Evolutionary conservation across 1,140 invertebrate genomes (phyloP).

Genomic region (Drosophila trapezifrons): DNA sequence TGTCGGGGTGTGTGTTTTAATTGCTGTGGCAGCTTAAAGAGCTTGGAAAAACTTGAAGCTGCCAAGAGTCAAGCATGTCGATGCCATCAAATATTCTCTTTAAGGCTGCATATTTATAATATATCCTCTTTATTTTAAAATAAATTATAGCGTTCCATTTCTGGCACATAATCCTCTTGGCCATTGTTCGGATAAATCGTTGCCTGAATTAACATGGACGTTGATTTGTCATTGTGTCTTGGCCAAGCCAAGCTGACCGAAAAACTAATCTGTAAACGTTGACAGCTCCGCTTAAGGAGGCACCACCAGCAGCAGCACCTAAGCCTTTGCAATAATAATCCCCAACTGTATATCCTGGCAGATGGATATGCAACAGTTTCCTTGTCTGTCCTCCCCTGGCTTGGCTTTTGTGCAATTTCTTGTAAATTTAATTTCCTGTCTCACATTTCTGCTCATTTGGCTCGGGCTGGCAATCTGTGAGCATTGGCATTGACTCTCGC

Average conservation of each 20-base stretch:
- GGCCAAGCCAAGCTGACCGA: constrained; percentile 11
- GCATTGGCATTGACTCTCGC: constrained; percentile 53
- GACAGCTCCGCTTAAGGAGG: constrained; percentile 30
- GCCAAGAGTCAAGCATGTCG: background rate
- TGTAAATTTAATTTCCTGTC: constrained; percentile 79
- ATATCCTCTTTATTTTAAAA: background rate
- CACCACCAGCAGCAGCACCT: background rate
- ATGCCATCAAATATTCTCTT: constrained; percentile 25
- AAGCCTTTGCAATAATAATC: constrained; percentile 35
- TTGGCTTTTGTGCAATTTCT: constrained; percentile 62
- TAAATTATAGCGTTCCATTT: background rate
- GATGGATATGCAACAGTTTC: constrained; percentile 61
- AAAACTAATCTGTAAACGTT: constrained; percentile 41
- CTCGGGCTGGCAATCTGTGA: constrained; percentile 23
- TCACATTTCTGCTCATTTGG: constrained; percentile 53
- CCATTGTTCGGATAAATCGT: constrained; percentile 16
- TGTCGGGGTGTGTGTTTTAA: constrained; percentile 16
- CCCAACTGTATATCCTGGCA: constrained; percentile 28
- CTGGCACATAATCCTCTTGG: background rate
- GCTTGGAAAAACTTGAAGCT: constrained; percentile 1
- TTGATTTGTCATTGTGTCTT: constrained; percentile 20
- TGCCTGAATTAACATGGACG: constrained; percentile 12
- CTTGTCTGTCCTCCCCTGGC: background rate
- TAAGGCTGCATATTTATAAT: constrained; percentile 1
- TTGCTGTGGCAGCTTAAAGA: constrained; percentile 35